phyloP scores from a whole-genome alignment of 1,140 invertebrate genomes.

The Diachasmimorpha longicaudata region DNA sequence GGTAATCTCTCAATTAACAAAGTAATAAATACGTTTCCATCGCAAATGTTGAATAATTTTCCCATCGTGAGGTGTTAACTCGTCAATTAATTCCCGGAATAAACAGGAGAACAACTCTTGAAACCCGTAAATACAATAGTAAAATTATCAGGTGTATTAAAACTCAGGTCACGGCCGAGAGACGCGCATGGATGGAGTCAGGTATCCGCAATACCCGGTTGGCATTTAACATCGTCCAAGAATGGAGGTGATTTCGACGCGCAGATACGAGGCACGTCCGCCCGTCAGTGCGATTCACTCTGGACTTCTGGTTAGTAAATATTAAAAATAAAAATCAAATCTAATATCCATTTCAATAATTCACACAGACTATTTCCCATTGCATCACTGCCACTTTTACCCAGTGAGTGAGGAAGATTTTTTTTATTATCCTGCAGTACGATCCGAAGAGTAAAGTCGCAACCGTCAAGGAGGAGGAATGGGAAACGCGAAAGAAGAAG shows the following conservation, averaged over 20 bases:
- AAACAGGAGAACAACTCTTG: not conserved
- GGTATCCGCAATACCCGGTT: conserved; percentile 1
- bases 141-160: not conserved
- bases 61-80: too few relatives aligned
- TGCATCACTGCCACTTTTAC: too few relatives aligned
- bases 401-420: too few relatives aligned
- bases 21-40: too few relatives aligned
- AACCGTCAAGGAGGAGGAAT: conserved; percentile 77
- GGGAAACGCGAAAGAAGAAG: conserved; percentile 85
- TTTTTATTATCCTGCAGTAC: conserved; percentile 55
- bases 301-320: conserved; percentile 47
- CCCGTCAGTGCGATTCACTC: conserved; percentile 37
- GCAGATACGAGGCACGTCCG: conserved; percentile 55
- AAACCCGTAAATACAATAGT: not conserved
- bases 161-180: conserved; percentile 13
- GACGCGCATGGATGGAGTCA: conserved; percentile 12
- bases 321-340: not conserved
- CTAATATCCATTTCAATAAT: too few relatives aligned
- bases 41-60: too few relatives aligned
- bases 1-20: too few relatives aligned
- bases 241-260: conserved; percentile 59
- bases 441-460: conserved; percentile 60
- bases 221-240: conserved; percentile 37
- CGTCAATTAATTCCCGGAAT: too few relatives aligned
- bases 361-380: too few relatives aligned